Base-by-base conservation (phyloP, 2,113 vertebrate species). In the Columba livia region DNA sequence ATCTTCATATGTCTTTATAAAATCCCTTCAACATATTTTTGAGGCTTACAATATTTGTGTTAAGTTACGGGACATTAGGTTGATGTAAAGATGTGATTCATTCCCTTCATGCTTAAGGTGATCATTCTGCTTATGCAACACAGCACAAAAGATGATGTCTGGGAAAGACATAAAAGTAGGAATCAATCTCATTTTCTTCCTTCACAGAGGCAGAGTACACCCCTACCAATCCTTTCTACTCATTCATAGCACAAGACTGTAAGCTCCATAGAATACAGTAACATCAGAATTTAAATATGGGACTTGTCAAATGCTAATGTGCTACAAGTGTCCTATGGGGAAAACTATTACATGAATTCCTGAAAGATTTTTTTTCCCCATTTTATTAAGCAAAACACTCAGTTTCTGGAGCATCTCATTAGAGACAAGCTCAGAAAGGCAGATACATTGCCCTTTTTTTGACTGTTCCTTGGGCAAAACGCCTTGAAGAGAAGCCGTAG, bases 101-200 rank as follows among this genome's bases (percentile, higher is more conserved):
- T 62, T 62, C 79, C 47, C 61, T 75, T 84, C 42, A 47, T 78
- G 54, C 67, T 78, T 70, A 77, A 50, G 65, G 44, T 47, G 44
- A 81, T 48, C 75, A 42, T 13, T 40, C 73, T 83, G 66, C 62
- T 85, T 82, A 67, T 51, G 74, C 15, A 44, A 58, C 44, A 40
- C 31, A 42, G 54, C 64, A 79, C 3, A 23, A 61, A 77, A 6
- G 1, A 75, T 14, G 70, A n/a, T 72, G 65, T 29, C 84, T 95
- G 93, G 72, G 66, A 94, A 96, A 87, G 65, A 84, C 48, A 89
- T 89, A 89, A 60, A 79, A 86, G 79, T 47, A 53, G 77, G 93
- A 89, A 86, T 40, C 47, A 77, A 61, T 54, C 80, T 79, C 31
- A 79, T 91, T 91, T 85, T 94, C 42, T 91, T 91, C 36, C 51